Evolutionary conservation across 2,113 vertebrate genomes (phyloP).

Genomic region (Macrotis lagotis): DNA sequence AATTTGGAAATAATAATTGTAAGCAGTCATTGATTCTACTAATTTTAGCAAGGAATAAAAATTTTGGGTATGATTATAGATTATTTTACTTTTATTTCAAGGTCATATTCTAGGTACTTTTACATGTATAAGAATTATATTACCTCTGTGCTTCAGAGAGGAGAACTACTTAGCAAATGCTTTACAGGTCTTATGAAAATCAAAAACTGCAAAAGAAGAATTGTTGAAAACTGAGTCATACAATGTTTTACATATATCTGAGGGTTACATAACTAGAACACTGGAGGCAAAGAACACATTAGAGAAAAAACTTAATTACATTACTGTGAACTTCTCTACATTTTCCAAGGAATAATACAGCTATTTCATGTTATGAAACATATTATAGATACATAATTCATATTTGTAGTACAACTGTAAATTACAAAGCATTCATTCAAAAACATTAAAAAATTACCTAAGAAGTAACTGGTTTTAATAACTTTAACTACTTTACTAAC

Average conservation of each 20-base stretch:
- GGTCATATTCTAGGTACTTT: not conserved
- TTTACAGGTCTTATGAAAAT: not conserved
- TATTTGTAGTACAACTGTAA: not conserved
- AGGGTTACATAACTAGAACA: not conserved
- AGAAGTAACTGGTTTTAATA: conserved; percentile 4
- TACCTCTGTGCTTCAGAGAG: not conserved
- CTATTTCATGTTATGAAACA: not conserved
- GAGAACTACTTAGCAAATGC: not conserved
- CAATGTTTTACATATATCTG: not conserved
- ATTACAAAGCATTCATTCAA: not conserved
- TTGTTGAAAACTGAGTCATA: not conserved
- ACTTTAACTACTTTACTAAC: not conserved
- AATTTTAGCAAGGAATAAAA: not conserved
- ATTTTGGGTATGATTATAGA: not conserved
- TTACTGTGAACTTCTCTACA: not conserved
- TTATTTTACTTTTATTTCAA: not conserved
- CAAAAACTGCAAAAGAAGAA: not conserved
- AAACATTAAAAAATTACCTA: not conserved
- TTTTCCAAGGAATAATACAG: not conserved
- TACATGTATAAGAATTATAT: not conserved
- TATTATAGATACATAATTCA: not conserved
- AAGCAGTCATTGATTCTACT: not conserved
- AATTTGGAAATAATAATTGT: not conserved
- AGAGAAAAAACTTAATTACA: not conserved
- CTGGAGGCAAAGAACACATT: not conserved